Percentiles rank a stretch among this genome's conserved stretches.
Conservation (phyloP, 2,888 invertebrate species). For the Osedax fenrisi region DNA sequence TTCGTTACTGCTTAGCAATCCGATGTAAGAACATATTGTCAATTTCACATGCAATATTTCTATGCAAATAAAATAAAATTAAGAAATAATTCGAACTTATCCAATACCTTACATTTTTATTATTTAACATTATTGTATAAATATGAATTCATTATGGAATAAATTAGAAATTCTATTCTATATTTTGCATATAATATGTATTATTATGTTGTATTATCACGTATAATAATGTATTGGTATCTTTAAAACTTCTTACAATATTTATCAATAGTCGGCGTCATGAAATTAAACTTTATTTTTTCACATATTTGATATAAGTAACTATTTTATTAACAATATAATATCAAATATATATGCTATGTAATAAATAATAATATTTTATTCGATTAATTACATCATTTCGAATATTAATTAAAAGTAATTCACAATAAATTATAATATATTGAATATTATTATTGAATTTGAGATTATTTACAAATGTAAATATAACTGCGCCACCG, state of each 20-base stretch:
- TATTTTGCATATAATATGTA: too few relatives aligned
- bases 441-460: too few relatives aligned
- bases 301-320: background rate
- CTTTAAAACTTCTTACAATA: background rate
- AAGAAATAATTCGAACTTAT: too few relatives aligned
- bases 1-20: background rate
- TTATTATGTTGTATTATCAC: too few relatives aligned
- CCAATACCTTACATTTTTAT: too few relatives aligned
- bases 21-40: background rate
- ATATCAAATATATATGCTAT: background rate
- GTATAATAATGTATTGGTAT: background rate
- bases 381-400: background rate
- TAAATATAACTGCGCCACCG: background rate
- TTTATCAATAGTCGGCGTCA: background rate
- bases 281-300: background rate
- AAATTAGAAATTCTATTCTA: too few relatives aligned
- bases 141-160: too few relatives aligned
- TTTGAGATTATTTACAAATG: background rate
- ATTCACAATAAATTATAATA: too few relatives aligned
- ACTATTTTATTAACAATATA: background rate
- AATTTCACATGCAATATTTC: background rate
- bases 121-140: too few relatives aligned
- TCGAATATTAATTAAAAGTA: background rate
- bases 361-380: too few relatives aligned
- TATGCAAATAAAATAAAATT: too few relatives aligned